Evolutionary conservation across 2,113 vertebrate genomes (phyloP).

Genomic region (Ameiurus melas): DNA sequence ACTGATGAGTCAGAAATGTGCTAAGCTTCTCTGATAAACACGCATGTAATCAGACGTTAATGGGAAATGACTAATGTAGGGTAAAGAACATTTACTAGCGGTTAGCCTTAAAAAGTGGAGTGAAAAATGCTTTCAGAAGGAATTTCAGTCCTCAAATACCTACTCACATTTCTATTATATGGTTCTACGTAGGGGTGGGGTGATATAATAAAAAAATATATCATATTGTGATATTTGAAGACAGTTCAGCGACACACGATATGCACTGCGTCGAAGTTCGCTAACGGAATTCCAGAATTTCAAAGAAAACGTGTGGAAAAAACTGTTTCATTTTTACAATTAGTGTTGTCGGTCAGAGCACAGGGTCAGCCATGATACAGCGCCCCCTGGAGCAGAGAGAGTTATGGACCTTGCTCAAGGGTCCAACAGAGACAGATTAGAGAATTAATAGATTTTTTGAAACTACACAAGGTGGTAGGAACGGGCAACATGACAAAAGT

Average conservation of each 20-base stretch:
- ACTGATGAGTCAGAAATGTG: constrained; percentile 31
- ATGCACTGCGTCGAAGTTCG: neutral
- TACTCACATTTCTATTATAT: neutral
- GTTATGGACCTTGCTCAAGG: too few species aligned
- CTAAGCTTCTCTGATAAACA: constrained; percentile 38
- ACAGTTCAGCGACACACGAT: neutral
- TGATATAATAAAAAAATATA: neutral
- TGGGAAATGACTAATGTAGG: constrained; percentile 6
- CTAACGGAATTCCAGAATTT: neutral
- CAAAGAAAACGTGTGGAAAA: too few species aligned
- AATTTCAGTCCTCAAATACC: neutral
- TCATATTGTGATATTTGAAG: neutral
- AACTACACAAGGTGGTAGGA: too few species aligned
- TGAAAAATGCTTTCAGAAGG: neutral
- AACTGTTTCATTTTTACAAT: too few species aligned
- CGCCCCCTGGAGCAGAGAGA: too few species aligned
- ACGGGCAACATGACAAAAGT: too few species aligned
- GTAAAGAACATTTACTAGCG: neutral
- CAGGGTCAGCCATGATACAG: too few species aligned
- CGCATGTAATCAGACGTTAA: constrained; percentile 29
- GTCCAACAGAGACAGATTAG: too few species aligned
- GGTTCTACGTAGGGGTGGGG: neutral
- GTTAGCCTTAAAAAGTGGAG: neutral
- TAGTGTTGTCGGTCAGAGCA: too few species aligned
- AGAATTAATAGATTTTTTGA: too few species aligned